phyloP scores from a whole-genome alignment of 2,113 vertebrate species.

The Steatornis caripensis region DNA sequence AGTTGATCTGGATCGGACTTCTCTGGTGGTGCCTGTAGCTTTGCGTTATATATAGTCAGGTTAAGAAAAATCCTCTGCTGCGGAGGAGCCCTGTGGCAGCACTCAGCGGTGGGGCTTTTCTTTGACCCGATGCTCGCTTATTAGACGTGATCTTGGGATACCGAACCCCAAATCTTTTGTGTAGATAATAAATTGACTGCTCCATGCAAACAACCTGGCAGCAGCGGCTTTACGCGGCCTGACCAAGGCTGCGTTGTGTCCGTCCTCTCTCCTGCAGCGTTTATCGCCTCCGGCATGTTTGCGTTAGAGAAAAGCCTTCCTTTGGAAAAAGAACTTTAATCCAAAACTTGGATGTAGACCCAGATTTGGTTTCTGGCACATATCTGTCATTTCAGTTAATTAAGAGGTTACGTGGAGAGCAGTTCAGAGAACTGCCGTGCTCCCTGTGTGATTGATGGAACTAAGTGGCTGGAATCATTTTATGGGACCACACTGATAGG shows the following conservation, averaged over 20 bases:
- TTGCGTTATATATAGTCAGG: background rate
- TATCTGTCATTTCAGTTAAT: background rate
- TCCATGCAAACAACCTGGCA: background rate
- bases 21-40: background rate
- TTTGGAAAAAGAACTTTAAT: background rate
- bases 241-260: background rate
- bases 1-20: background rate
- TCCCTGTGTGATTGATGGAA: background rate
- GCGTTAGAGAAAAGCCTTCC: background rate
- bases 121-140: background rate
- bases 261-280: background rate
- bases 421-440: background rate
- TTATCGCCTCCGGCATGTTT: background rate
- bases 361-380: background rate
- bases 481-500: background rate
- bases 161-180: background rate
- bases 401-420: background rate
- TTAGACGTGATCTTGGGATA: background rate
- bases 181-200: background rate
- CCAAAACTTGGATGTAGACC: background rate
- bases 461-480: background rate
- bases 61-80: background rate
- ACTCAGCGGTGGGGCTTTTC: background rate
- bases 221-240: background rate
- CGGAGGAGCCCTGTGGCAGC: background rate